Conservation (phyloP, 1,140 invertebrate genomes). For the Fopius arisanus region DNA sequence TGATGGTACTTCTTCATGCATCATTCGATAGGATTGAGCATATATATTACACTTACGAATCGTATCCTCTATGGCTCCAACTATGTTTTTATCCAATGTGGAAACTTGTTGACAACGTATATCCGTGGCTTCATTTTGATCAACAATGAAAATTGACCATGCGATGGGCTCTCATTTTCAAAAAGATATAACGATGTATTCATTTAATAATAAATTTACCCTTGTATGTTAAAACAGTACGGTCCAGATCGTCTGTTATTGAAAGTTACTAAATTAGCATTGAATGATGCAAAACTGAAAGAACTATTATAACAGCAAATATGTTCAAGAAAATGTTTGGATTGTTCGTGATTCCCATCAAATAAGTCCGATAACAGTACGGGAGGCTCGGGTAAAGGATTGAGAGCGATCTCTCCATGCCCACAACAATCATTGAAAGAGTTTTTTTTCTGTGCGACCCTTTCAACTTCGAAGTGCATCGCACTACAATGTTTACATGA, state of each 20-base stretch:
- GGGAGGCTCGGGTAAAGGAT: background rate
- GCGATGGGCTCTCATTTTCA: slow-evolving; percentile 4
- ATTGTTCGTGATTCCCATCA: background rate
- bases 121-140: slow-evolving; percentile 5
- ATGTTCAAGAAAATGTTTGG: background rate
- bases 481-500: slow-evolving; percentile 13
- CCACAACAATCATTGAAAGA: slow-evolving; percentile 10
- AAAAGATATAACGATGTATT: slow-evolving; percentile 6
- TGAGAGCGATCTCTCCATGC: background rate
- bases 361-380: background rate
- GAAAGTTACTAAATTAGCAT: slow-evolving; percentile 17
- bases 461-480: background rate
- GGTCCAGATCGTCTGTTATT: background rate
- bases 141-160: slow-evolving; percentile 30
- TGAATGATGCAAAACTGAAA: slow-evolving; percentile 14
- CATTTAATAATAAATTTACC: background rate
- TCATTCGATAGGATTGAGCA: slow-evolving; percentile 19
- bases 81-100: background rate
- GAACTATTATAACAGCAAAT: slow-evolving; percentile 9
- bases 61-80: background rate
- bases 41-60: slow-evolving; percentile 1
- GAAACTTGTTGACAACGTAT: background rate
- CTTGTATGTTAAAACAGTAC: background rate
- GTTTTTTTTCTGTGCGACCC: background rate
- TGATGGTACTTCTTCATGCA: background rate